Conservation (phyloP, 2,113 vertebrate genomes). For the Sceloporus undulatus region DNA sequence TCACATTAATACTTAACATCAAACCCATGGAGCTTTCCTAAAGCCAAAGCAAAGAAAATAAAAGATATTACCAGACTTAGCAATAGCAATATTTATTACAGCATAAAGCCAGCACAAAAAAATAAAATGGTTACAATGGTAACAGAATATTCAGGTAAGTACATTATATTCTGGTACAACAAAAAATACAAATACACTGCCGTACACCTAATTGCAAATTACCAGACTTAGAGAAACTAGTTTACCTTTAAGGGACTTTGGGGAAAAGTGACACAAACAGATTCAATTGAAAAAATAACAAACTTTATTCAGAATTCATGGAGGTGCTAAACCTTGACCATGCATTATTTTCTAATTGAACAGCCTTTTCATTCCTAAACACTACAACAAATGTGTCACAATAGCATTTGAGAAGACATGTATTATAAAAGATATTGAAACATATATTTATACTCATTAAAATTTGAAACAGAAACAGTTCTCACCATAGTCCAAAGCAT, state of each 20-base stretch:
- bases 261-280: conserved; percentile 40
- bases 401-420: background rate
- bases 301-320: conserved; percentile 42
- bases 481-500: too few species aligned
- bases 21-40: conserved; percentile 26
- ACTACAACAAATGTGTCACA: conserved; percentile 6
- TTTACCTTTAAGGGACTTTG: conserved; percentile 54
- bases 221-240: background rate
- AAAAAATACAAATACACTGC: too few species aligned
- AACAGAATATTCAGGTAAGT: too few species aligned
- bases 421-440: background rate
- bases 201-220: too few species aligned
- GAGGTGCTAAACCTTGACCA: conserved; percentile 58
- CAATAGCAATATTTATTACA: too few species aligned
- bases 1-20: background rate
- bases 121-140: too few species aligned
- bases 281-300: conserved; percentile 54
- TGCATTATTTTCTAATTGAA: conserved; percentile 41
- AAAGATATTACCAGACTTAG: too few species aligned
- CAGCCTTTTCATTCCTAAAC: conserved; percentile 33
- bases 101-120: too few species aligned
- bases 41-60: conserved; percentile 62
- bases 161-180: too few species aligned
- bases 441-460: conserved; percentile 42
- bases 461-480: background rate